phyloP scores from a whole-genome alignment of 1,140 invertebrate genomes.

The Drosophila sproati region DNA sequence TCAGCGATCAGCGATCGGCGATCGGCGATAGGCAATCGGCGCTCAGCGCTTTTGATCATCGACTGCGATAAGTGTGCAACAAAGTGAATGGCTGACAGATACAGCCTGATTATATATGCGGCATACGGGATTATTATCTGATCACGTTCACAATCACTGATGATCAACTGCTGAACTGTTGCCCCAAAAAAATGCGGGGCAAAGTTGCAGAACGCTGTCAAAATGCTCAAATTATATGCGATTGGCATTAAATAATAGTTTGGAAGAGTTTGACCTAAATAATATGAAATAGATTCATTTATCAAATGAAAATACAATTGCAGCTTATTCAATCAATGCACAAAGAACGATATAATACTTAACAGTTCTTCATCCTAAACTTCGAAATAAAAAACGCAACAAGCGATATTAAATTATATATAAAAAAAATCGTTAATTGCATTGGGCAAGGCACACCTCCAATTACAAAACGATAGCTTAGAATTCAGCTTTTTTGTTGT shows the following conservation, averaged over 20 bases:
- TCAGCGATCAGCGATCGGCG: conserved; percentile 13
- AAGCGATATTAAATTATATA: background rate
- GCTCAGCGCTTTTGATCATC: conserved; percentile 17
- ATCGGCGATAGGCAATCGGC: background rate
- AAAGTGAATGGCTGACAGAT: conserved; percentile 16
- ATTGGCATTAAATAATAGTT: background rate
- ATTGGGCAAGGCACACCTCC: background rate
- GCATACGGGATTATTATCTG: conserved; percentile 1
- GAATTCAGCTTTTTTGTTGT: conserved; percentile 7
- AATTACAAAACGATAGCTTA: conserved; percentile 1
- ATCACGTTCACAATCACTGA: conserved; percentile 15
- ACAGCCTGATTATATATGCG: conserved; percentile 9
- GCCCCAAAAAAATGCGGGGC: background rate
- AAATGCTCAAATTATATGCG: background rate
- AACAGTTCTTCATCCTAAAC: background rate
- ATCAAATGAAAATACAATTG: too few species aligned
- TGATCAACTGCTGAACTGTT: background rate
- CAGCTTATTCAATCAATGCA: too few species aligned
- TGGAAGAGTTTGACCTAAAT: too few species aligned
- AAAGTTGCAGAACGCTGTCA: conserved; percentile 1
- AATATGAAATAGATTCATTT: too few species aligned
- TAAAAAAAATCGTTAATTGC: background rate
- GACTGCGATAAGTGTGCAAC: conserved; percentile 34
- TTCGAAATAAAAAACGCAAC: background rate
- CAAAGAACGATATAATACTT: too few species aligned